Conservation (phyloP, 2,797 vertebrate genomes). For the Melanitta fusca region DNA sequence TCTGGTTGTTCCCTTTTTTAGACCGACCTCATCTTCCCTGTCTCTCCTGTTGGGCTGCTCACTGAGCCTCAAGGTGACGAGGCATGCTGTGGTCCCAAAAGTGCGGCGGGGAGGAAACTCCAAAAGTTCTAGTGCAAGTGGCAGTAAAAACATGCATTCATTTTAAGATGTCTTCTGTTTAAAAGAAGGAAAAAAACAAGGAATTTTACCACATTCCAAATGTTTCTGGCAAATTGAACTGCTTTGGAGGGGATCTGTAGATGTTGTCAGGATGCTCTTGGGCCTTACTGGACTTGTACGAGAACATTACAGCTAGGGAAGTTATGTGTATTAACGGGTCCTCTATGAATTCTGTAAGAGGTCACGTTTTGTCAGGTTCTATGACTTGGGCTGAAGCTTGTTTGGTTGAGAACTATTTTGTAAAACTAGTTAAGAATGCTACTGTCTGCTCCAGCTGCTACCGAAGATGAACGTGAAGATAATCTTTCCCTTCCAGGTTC, state of each 20-base stretch:
- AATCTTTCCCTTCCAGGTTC: slow-evolving; percentile 76
- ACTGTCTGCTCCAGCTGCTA: background rate
- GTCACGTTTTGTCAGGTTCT: background rate
- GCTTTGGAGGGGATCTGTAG: background rate
- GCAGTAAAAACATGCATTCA: fast-evolving
- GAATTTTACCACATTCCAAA: background rate
- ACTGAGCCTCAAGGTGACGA: background rate
- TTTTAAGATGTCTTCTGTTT: background rate
- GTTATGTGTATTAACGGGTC: background rate
- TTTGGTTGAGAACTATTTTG: background rate
- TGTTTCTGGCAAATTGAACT: background rate
- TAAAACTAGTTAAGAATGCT: background rate
- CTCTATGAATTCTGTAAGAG: background rate
- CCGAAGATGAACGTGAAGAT: background rate
- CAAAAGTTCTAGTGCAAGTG: background rate
- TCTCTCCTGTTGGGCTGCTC: background rate
- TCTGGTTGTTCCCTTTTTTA: background rate
- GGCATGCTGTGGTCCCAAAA: background rate
- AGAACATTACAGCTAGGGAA: background rate
- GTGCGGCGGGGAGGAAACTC: fast-evolving
- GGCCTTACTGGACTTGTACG: background rate
- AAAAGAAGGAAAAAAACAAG: background rate
- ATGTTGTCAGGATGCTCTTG: background rate
- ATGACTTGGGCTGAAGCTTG: background rate
- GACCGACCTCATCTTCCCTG: background rate